phyloP scores from a whole-genome alignment of 2,797 vertebrate species.

The Darevskia mixta region DNA sequence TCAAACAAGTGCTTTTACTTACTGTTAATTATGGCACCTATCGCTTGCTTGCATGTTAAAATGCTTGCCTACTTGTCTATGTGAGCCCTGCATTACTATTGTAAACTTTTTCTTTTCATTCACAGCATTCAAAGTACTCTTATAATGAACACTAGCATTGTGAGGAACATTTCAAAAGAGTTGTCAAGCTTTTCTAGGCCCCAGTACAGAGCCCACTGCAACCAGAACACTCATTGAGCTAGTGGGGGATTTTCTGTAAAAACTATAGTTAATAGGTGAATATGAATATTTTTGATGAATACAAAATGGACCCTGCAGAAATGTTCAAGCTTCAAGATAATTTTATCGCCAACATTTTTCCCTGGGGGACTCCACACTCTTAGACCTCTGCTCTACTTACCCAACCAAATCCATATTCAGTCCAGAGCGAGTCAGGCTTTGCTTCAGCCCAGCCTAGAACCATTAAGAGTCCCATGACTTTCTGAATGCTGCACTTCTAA shows the following conservation, averaged over 20 bases:
- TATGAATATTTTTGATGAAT: not conserved
- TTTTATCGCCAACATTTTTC: not conserved
- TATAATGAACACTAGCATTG: conserved; percentile 35
- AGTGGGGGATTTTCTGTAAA: not conserved
- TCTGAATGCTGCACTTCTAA: not conserved
- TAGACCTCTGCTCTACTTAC: not conserved
- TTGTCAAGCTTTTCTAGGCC: not conserved
- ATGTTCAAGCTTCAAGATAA: not conserved
- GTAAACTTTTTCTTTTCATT: conserved; percentile 50
- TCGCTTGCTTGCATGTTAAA: conserved; percentile 55
- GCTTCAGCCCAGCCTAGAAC: not conserved
- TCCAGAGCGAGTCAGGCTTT: not conserved
- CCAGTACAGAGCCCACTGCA: not conserved
- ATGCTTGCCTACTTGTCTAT: conserved; percentile 59
- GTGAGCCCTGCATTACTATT: conserved; percentile 58
- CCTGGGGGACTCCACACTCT: not conserved
- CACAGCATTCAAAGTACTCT: not conserved
- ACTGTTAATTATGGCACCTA: conserved; percentile 56
- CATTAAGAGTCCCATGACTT: not conserved
- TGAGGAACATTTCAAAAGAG: conserved; percentile 30
- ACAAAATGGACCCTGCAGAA: not conserved
- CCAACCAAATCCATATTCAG: not conserved
- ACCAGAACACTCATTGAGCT: not conserved
- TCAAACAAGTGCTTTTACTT: conserved; percentile 64
- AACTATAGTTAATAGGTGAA: not conserved